Evolutionary conservation across 2,888 invertebrate species (phyloP).

Genomic region (Melinaea menophilus): DNA sequence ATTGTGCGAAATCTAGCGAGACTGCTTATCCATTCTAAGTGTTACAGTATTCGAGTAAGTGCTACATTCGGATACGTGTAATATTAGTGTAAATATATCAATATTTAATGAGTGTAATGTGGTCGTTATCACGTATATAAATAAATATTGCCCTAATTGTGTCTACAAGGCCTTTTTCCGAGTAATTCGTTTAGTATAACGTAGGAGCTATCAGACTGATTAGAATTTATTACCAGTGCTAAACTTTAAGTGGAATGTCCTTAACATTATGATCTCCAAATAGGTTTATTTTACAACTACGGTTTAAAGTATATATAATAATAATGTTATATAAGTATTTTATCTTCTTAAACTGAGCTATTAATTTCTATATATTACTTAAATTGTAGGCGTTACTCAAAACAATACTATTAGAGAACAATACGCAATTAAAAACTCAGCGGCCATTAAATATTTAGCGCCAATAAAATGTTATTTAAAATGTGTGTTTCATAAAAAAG

Average conservation of each 20-base stretch:
- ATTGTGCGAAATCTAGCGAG: too few species aligned
- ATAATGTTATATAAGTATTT: too few species aligned
- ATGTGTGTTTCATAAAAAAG: not conserved
- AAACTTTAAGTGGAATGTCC: conserved; percentile 44
- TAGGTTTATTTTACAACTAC: conserved; percentile 14
- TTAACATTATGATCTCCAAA: conserved; percentile 35
- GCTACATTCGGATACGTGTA: too few species aligned
- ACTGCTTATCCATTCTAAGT: too few species aligned
- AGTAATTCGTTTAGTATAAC: conserved; percentile 31
- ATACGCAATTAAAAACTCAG: not conserved
- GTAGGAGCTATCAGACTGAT: conserved; percentile 38
- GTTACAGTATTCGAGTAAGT: too few species aligned
- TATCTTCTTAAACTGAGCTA: not conserved
- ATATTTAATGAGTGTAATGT: too few species aligned
- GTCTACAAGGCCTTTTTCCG: conserved; percentile 9
- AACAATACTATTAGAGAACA: not conserved
- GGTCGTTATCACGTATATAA: not conserved
- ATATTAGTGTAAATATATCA: too few species aligned
- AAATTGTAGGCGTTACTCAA: not conserved
- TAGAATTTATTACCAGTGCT: conserved; percentile 46
- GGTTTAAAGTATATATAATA: not conserved
- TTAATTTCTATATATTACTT: not conserved
- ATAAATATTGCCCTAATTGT: conserved; percentile 12
- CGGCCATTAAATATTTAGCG: not conserved
- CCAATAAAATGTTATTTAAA: not conserved